Conservation (phyloP, 2,113 vertebrate genomes). For the Aptenodytes forsteri region DNA sequence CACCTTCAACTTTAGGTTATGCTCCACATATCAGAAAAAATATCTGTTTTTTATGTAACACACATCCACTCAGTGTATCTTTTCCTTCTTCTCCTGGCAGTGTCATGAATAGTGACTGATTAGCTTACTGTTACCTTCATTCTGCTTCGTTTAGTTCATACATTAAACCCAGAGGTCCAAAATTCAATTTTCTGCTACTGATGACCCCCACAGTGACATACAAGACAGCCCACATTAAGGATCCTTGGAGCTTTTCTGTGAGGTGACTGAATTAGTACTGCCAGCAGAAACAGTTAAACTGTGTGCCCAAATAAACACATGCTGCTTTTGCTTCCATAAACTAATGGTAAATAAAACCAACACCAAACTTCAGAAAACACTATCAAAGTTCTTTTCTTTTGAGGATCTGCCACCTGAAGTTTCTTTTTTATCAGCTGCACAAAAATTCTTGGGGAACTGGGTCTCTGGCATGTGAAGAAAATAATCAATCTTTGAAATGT, state of each 20-base stretch:
- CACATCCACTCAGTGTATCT: background rate
- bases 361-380: background rate
- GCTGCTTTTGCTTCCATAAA: background rate
- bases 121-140: background rate
- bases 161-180: background rate
- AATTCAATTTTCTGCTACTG: background rate
- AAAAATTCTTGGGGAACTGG: background rate
- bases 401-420: background rate
- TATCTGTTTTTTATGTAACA: background rate
- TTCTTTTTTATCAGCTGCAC: background rate
- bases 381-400: background rate
- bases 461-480: background rate
- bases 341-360: background rate
- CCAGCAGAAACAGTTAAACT: background rate
- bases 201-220: background rate
- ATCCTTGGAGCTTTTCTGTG: background rate
- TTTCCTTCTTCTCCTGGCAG: background rate
- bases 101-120: background rate
- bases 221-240: background rate
- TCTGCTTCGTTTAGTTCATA: background rate
- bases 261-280: background rate
- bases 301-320: background rate
- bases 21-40: background rate
- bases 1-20: background rate
- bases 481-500: background rate